phyloP scores from a whole-genome alignment of 2,113 vertebrate genomes.

The Struthio camelus region DNA sequence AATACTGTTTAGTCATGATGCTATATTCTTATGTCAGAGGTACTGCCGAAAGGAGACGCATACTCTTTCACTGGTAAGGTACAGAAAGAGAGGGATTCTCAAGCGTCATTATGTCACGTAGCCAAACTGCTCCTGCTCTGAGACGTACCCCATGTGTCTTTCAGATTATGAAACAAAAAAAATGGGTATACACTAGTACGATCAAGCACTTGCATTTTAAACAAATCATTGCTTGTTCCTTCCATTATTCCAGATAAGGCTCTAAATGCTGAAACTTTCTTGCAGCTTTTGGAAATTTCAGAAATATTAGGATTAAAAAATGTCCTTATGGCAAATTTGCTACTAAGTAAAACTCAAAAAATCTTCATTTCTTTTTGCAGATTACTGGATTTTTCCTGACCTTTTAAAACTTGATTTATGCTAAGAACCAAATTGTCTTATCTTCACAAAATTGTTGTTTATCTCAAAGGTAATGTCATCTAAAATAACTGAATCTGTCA shows the following conservation, averaged over 20 bases:
- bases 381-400: neutral
- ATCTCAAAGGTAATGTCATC: neutral
- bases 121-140: neutral
- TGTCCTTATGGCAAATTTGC: neutral
- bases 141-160: neutral
- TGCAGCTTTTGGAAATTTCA: neutral
- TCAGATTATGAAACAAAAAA: neutral
- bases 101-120: neutral
- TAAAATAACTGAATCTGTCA: neutral
- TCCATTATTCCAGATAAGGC: neutral
- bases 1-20: neutral
- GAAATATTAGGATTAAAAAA: neutral
- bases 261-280: neutral
- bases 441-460: neutral
- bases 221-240: neutral
- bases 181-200: neutral
- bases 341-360: neutral
- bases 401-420: neutral
- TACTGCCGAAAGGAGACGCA: fast-evolving
- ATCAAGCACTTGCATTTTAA: neutral
- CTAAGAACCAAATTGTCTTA: neutral
- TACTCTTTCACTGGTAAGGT: neutral
- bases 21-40: neutral
- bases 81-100: neutral
- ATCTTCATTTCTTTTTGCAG: neutral